These are phyloP conservation scores for Polymixis lichenea DNA, from an alignment of 2,888 invertebrate genomes.

Conservation along the genomic window DNA sequence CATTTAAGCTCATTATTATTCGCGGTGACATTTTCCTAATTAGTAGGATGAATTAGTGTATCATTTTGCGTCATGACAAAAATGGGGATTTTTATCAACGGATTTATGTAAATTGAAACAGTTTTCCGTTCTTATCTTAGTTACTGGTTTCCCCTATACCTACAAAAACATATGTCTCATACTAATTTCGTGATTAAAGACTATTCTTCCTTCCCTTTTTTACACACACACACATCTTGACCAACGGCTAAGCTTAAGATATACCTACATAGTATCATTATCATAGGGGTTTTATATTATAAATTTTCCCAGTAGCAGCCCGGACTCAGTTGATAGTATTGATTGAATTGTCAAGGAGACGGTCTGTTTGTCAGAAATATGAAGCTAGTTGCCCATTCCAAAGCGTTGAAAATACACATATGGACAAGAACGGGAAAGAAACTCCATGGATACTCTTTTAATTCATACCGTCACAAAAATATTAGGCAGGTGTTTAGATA, in stretches of 20 bases:
- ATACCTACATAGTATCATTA: not conserved
- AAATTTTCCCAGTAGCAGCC: not conserved
- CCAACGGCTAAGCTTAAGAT: not conserved
- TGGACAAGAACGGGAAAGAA: not conserved
- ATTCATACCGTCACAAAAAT: not conserved
- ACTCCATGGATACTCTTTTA: not conserved
- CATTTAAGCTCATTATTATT: not conserved
- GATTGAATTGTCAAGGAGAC: not conserved
- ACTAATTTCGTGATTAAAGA: too few relatives aligned
- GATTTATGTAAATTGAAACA: conserved; percentile 10
- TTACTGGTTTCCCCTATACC: not conserved
- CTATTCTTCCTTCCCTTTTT: not conserved
- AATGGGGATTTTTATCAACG: conserved; percentile 5
- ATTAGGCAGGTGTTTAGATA: not conserved
- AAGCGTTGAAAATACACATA: not conserved
- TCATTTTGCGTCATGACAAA: not conserved
- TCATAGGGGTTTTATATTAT: not conserved
- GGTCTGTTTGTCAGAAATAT: not conserved
- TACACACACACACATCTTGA: not conserved
- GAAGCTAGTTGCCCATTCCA: not conserved
- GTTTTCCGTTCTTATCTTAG: conserved; percentile 7
- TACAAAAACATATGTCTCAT: not conserved
- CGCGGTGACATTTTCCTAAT: not conserved
- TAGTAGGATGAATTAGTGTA: not conserved
- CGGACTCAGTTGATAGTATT: not conserved